These are phyloP conservation scores for Armadillidium nasatum DNA, from an alignment of 1,140 invertebrate genomes.

Conservation along the genomic window DNA sequence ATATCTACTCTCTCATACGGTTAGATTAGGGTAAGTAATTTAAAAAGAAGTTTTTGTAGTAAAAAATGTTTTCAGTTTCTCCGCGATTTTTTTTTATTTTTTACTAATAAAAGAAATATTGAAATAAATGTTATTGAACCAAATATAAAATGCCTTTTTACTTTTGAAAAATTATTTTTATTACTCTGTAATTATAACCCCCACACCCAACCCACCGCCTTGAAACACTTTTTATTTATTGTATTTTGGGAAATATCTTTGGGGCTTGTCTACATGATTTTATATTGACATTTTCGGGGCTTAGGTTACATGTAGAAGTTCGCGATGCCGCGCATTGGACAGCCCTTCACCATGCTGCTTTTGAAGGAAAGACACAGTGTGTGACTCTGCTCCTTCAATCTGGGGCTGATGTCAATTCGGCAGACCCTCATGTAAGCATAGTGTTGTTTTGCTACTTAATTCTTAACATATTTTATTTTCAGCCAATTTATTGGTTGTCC, in stretches of 20 bases:
- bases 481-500: background rate
- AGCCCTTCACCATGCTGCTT: conserved; percentile 39
- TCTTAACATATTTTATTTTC: background rate
- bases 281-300: background rate
- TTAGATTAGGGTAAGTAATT: conserved; percentile 37
- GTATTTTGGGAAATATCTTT: too few species aligned
- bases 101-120: background rate
- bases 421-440: conserved; percentile 39
- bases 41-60: background rate
- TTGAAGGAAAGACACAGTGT: conserved; percentile 34
- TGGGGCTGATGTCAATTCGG: conserved; percentile 39
- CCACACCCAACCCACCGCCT: too few species aligned
- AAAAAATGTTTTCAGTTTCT: background rate
- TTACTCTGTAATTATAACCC: too few species aligned
- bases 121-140: background rate
- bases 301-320: conserved; percentile 38
- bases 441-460: background rate
- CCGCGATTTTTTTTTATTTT: background rate
- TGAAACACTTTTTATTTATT: too few species aligned
- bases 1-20: conserved; percentile 38
- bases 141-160: too few species aligned
- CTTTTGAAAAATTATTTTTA: too few species aligned
- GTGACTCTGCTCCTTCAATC: conserved; percentile 37
- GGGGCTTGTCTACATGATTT: background rate
- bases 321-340: conserved; percentile 43